Evolutionary conservation across 2,888 invertebrate species (phyloP).

Genomic region (Leptodirus hochenwartii): DNA sequence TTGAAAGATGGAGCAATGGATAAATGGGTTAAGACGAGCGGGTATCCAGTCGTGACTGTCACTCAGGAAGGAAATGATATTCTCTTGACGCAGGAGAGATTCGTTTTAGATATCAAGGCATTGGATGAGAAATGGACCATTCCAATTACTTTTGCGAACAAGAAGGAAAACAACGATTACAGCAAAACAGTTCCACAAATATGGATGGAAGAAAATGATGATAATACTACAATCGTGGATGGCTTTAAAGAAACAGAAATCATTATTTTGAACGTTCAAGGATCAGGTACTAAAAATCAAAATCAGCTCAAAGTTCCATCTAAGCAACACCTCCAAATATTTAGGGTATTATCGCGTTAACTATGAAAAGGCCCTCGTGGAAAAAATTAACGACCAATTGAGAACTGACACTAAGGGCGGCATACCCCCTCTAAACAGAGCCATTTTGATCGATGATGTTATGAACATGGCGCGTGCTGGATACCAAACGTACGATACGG

Average conservation of each 20-base stretch:
- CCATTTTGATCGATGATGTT: constrained; percentile 64
- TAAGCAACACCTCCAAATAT: constrained; percentile 13
- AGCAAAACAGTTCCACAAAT: constrained; percentile 18
- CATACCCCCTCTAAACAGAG: constrained; percentile 34
- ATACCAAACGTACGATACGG: constrained; percentile 36
- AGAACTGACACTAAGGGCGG: constrained; percentile 25
- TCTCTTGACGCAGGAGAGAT: constrained; percentile 17
- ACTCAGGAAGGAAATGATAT: constrained; percentile 12
- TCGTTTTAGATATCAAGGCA: constrained; percentile 8
- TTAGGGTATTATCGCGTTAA: constrained; percentile 49
- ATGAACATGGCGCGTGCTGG: constrained; percentile 55
- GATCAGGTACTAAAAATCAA: constrained; percentile 29
- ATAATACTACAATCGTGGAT: not conserved
- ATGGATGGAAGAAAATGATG: constrained; percentile 15
- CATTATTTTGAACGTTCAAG: constrained; percentile 41
- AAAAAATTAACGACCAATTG: constrained; percentile 20
- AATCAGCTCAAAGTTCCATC: not conserved
- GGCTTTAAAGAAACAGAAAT: constrained; percentile 20
- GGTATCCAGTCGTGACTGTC: constrained; percentile 38
- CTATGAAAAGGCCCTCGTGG: constrained; percentile 29
- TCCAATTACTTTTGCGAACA: constrained; percentile 32
- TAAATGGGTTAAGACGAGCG: constrained; percentile 41
- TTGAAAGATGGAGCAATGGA: constrained; percentile 28
- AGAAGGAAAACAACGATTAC: constrained; percentile 22
- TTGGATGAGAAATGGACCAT: constrained; percentile 22